Conservation (phyloP, 2,797 vertebrate genomes). For the Rhyacichthys aspro region DNA sequence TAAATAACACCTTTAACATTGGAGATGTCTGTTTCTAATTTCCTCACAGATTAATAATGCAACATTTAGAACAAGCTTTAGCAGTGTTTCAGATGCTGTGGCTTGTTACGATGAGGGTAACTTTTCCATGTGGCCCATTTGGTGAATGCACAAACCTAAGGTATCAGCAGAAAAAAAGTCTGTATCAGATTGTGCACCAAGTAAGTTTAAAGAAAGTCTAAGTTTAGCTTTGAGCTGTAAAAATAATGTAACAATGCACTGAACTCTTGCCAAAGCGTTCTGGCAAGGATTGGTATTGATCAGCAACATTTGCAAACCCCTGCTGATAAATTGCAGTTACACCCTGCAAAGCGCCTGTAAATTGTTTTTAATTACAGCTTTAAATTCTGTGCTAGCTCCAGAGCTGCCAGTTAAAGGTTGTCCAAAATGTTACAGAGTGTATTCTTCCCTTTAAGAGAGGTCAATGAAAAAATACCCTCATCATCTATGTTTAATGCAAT, state of each 20-base stretch:
- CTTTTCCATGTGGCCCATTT: constrained; percentile 22
- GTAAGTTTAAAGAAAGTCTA: neutral
- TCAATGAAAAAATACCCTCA: neutral
- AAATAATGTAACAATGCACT: neutral
- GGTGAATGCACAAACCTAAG: constrained; percentile 7
- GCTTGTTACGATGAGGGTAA: constrained; percentile 24
- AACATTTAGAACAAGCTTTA: constrained; percentile 21
- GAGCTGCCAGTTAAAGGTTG: neutral
- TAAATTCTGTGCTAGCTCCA: constrained; percentile 12
- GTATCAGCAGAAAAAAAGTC: neutral
- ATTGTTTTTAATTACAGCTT: neutral
- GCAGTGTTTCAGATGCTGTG: constrained; percentile 27
- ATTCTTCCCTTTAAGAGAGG: neutral
- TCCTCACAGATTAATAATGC: constrained; percentile 31
- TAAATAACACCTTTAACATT: constrained; percentile 32
- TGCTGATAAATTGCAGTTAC: constrained; percentile 7
- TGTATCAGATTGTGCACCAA: too few species aligned
- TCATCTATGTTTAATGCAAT: constrained; percentile 36
- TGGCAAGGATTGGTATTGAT: constrained; percentile 7
- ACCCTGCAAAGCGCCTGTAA: neutral
- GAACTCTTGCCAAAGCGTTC: neutral
- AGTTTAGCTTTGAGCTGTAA: neutral
- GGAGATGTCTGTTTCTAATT: constrained; percentile 50
- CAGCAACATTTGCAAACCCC: constrained; percentile 8
- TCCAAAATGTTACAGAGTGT: neutral